Evolutionary conservation across 2,113 vertebrate genomes (phyloP).

Genomic region (Tyto alba): DNA sequence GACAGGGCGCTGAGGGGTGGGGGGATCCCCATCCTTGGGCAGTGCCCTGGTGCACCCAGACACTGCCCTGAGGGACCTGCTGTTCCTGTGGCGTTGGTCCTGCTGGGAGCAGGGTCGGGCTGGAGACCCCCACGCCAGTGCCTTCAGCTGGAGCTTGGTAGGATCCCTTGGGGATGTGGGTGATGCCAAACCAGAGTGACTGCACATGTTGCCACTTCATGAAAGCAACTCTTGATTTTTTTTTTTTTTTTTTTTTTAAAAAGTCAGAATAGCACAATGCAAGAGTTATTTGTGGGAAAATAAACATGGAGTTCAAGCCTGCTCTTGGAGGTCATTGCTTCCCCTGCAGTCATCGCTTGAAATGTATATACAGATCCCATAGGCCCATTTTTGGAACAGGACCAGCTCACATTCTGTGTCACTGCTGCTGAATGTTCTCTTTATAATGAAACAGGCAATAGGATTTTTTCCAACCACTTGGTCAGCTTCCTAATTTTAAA

Average conservation of each 20-base stretch:
- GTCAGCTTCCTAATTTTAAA: not conserved
- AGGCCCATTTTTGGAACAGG: rapidly evolving
- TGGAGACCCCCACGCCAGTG: not conserved
- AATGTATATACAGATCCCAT: rapidly evolving
- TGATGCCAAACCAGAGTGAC: no score
- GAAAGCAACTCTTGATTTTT: not conserved
- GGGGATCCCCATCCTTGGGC: rapidly evolving
- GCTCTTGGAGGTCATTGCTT: not conserved
- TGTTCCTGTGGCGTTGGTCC: not conserved
- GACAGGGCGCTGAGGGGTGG: rapidly evolving
- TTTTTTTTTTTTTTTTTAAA: rapidly evolving
- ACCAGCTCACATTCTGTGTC: rapidly evolving
- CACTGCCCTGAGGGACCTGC: not conserved
- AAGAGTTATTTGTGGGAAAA: not conserved
- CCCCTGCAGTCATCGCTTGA: not conserved
- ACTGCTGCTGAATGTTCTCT: rapidly evolving
- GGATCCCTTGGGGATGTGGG: not conserved
- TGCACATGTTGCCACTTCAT: rapidly evolving
- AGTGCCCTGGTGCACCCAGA: no score
- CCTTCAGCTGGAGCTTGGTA: not conserved
- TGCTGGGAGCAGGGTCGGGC: not conserved
- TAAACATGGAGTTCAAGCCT: not conserved
- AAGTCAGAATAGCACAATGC: not conserved
- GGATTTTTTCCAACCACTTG: not conserved
- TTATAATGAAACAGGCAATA: not conserved